Percentiles rank a stretch among this genome's conserved stretches.
Conservation (phyloP, 2,888 invertebrate species). For the Drosophila atripex region DNA sequence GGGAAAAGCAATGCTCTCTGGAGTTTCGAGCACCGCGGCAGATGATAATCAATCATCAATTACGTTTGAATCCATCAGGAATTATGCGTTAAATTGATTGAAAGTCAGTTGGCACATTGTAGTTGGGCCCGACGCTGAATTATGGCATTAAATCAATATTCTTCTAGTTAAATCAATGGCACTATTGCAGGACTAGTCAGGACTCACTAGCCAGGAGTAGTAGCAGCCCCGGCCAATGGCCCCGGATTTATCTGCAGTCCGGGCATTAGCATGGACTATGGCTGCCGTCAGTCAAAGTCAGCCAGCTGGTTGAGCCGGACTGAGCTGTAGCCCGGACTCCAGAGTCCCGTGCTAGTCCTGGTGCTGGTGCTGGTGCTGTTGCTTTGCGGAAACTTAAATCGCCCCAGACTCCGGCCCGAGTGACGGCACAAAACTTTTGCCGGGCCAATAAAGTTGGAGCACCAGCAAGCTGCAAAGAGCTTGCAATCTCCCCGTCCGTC, state of each 20-base stretch:
- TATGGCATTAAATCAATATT: slow-evolving; percentile 73
- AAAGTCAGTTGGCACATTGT: slow-evolving; percentile 76
- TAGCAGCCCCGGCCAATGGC: slow-evolving; percentile 1
- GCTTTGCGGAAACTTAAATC: slow-evolving; percentile 51
- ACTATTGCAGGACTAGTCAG: slow-evolving; percentile 50
- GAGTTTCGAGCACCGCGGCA: slow-evolving; percentile 7
- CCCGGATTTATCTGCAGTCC: slow-evolving; percentile 2
- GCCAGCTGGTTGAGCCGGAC: slow-evolving; percentile 29
- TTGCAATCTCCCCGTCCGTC: neutral
- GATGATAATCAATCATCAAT: slow-evolving; percentile 83
- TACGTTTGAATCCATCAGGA: slow-evolving; percentile 82
- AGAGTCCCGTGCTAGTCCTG: neutral
- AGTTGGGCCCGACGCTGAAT: slow-evolving; percentile 51
- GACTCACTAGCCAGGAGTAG: neutral
- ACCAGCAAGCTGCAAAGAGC: slow-evolving; percentile 5
- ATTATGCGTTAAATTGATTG: slow-evolving; percentile 83
- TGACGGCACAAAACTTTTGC: slow-evolving; percentile 54
- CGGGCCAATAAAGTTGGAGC: slow-evolving; percentile 48
- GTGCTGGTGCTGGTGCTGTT: slow-evolving; percentile 11
- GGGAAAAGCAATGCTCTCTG: neutral
- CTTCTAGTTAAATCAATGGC: slow-evolving; percentile 66
- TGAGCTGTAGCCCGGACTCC: slow-evolving; percentile 12
- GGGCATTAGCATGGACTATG: slow-evolving; percentile 46
- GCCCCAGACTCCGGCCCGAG: slow-evolving; percentile 45
- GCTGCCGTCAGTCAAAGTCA: slow-evolving; percentile 64